Evolutionary conservation across 2,888 invertebrate species (phyloP).

Genomic region (Cinara cedri): DNA sequence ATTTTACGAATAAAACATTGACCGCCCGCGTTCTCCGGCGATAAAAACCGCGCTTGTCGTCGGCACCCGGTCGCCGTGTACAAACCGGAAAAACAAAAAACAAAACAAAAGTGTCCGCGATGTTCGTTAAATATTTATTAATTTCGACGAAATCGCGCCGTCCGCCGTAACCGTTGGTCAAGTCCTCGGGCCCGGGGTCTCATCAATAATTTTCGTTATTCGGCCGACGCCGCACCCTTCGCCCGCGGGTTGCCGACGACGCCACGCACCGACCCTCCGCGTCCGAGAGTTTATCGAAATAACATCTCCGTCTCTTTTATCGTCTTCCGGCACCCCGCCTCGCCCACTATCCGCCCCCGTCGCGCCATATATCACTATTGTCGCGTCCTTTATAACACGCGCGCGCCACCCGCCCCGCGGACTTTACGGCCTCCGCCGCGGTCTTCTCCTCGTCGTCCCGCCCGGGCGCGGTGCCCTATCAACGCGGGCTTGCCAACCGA

Average conservation of each 20-base stretch:
- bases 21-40: not conserved
- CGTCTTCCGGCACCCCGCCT: conserved; percentile 20
- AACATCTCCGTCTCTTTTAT: conserved; percentile 52
- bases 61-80: no score
- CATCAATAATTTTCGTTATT: conserved; percentile 49
- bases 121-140: conserved; percentile 42
- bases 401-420: not conserved
- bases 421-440: conserved; percentile 41
- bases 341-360: no score
- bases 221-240: conserved; percentile 5
- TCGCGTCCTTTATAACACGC: conserved; percentile 44
- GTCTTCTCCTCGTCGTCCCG: not conserved
- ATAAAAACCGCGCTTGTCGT: no score
- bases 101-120: not conserved
- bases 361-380: conserved; percentile 24
- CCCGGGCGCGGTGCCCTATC: no score
- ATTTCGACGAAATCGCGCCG: conserved; percentile 10
- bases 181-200: conserved; percentile 9
- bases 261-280: conserved; percentile 48
- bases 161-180: conserved; percentile 37
- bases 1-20: no score
- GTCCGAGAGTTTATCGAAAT: conserved; percentile 50
- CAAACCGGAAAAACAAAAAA: no score
- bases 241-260: not conserved
- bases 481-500: not conserved